Base-by-base conservation (phyloP, 2,888 invertebrate species). In the Tinea semifulvella region DNA sequence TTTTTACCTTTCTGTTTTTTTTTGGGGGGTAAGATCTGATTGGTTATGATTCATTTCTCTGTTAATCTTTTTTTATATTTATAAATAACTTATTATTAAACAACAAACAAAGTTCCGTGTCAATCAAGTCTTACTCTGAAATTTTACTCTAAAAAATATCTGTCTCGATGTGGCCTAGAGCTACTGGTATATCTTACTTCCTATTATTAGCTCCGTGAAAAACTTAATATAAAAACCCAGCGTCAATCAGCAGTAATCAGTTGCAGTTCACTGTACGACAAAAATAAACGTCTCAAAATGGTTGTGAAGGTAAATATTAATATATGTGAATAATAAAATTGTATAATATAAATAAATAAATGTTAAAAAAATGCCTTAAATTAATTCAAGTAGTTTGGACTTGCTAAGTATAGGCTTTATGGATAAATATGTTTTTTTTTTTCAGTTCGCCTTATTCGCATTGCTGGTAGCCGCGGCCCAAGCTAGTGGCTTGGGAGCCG, bases 251-350 rank as follows among this genome's bases (percentile, higher is more conserved):
- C 64, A 65, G 60, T 61, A 60, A 68, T 64, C 76, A 80, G 74
- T 79, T 75, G 60, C 71, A 70, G 70, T 69, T 61, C 55, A 68
- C 69, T 69, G 72, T 76, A 64, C 66, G 69, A 64, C 59, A 52
- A 66, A 66, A 63, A 59, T 63, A 65, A 63, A 68, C 69, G 63
- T 63, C 61, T 64, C 66, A 61, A 72, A 77, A 80, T 80, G 79
- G 75, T 76, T 68, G 71, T 76, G 67, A 79, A 80, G 79, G 79
- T 80, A 68, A 60, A 22, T 10, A 8, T 14, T 42, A 16, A 8
- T 19, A 14, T 31, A 4, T 31, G 31, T 19, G 39, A 13, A 26
- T 26, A 4, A 19, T 31, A 1, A 16, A 43, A 26, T 17, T 19
- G 10, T 19, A 27, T 27, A 10, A 11, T 4, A 7, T 27, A 27